A percentile compares a stretch with the other conserved stretches of the same genome.
These are phyloP conservation scores for Oligia fasciuncula DNA, from an alignment of 2,888 invertebrate genomes.

Conservation along the genomic window DNA sequence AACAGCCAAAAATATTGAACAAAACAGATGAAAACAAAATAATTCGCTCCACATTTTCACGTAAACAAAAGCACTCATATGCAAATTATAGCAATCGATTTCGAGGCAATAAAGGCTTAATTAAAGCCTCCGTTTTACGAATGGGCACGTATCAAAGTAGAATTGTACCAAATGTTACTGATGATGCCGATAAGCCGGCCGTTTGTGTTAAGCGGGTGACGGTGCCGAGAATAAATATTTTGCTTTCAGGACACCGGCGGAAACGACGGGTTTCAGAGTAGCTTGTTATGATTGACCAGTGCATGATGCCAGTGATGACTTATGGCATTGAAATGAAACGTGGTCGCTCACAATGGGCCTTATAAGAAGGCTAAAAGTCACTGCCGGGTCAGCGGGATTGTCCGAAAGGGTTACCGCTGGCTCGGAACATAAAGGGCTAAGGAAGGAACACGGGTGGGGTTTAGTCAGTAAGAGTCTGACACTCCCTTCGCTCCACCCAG, in stretches of 20 bases:
- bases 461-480: too few species aligned
- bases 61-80: constrained; percentile 64
- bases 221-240: constrained; percentile 70
- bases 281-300: neutral
- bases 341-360: too few species aligned
- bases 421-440: too few species aligned
- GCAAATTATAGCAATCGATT: constrained; percentile 71
- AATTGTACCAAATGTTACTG: constrained; percentile 69
- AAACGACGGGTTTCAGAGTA: constrained; percentile 22
- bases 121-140: constrained; percentile 69
- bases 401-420: too few species aligned
- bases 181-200: constrained; percentile 71
- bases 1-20: constrained; percentile 39
- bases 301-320: too few species aligned
- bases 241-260: constrained; percentile 33
- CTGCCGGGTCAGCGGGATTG: too few species aligned
- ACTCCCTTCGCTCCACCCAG: too few species aligned
- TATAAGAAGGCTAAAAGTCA: too few species aligned
- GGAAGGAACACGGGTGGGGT: too few species aligned
- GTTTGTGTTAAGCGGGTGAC: constrained; percentile 66
- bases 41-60: constrained; percentile 54
- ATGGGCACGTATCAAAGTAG: constrained; percentile 65
- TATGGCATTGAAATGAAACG: too few species aligned
- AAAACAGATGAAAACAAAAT: constrained; percentile 57
- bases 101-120: constrained; percentile 72